These are phyloP conservation scores for Phyllostomus discolor DNA, from an alignment of 2,113 vertebrate genomes.

Conservation along the genomic window DNA sequence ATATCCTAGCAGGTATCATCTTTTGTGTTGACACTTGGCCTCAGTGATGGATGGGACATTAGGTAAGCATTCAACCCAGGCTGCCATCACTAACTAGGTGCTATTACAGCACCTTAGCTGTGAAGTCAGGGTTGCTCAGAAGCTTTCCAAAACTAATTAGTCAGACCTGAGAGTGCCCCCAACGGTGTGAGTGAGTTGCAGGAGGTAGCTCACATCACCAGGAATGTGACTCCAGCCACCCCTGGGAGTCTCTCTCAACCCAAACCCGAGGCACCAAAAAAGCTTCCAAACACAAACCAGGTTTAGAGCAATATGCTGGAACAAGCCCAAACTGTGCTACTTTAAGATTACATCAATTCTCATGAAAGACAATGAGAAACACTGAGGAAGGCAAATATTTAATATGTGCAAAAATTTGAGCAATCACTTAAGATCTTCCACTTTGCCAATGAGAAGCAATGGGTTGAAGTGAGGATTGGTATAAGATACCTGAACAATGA, in stretches of 20 bases:
- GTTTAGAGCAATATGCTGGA: neutral
- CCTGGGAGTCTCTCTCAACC: neutral
- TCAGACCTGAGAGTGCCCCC: neutral
- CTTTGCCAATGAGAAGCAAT: neutral
- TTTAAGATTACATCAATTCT: neutral
- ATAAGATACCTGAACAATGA: neutral
- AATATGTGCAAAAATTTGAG: neutral
- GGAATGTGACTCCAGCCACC: neutral
- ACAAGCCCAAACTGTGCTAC: neutral
- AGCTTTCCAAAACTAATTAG: neutral
- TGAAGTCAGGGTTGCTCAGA: neutral
- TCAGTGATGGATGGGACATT: neutral
- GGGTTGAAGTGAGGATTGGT: neutral
- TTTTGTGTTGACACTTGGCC: neutral
- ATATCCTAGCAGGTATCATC: neutral
- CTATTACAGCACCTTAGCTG: neutral
- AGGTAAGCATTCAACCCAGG: neutral
- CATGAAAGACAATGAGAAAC: neutral
- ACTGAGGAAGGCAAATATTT: neutral
- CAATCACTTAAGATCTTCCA: neutral
- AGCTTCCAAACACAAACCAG: neutral
- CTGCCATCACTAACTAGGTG: neutral
- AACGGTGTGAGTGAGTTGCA: neutral
- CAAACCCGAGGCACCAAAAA: neutral
- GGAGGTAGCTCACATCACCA: neutral